Base-by-base conservation (phyloP, 2,113 vertebrate genomes). In the Ceyx cyanopectus region DNA sequence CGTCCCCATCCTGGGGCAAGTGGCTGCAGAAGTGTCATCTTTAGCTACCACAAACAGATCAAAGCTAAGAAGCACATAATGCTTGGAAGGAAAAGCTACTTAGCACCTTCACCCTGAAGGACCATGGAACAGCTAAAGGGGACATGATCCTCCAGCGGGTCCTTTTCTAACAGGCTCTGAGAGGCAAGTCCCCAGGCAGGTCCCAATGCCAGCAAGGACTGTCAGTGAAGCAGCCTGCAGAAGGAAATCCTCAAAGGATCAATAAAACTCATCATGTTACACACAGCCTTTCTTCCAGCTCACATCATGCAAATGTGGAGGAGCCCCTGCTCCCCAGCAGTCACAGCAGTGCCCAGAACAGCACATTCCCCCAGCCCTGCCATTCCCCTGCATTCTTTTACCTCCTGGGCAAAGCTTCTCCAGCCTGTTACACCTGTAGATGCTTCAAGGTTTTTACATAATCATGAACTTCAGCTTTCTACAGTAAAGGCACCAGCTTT, bases 271-370 rank as follows among this genome's bases (percentile, higher is more conserved):
- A 23, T 51, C 74, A 12, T 2, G 0, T 65, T 53, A 24, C 81
- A 48, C 2, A 0, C 26, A 57, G 45, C 8, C 15, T 48, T 40
- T 48, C n/a, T 30, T 53, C 19, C 12, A 0, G 34, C 30, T 45
- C 1, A 2, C 13, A 30, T 1, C 0, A 1, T 9, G 12, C 41
- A 43, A 17, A 17, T 61, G 58, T 50, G 57, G 60, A 80, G 54
- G 23, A 62, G 72, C 6, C 6, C 30, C 69, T 0, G 0, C 7
- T 19, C 17, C 12, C 22, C 60, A 34, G 43, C 67, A 65, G 65
- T 5, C 14, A 20, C 1, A 1, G 53, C 58, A 68, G 60, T 15
- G 45, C 53, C 46, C 79, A 62, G 60, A 24, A 14, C 1, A 0
- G 50, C 46, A 18, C 27, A 1, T 5, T 43, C 6, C 62, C 60